Percentiles rank a stretch among this genome's conserved stretches.
These are phyloP conservation scores for Chelon auratus DNA, from an alignment of 2,797 vertebrate genomes.

Conservation along the genomic window DNA sequence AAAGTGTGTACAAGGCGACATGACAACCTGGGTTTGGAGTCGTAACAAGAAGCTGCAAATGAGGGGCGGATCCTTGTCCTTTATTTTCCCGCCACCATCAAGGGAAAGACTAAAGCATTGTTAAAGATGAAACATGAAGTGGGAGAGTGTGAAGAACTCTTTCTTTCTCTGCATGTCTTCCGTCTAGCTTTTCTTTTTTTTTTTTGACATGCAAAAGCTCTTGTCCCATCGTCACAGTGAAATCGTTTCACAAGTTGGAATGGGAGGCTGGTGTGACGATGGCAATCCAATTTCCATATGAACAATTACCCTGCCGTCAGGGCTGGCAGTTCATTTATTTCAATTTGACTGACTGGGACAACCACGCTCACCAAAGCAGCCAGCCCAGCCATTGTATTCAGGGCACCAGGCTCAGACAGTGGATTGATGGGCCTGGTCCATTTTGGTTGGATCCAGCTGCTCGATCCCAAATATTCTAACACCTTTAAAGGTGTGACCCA, in stretches of 20 bases:
- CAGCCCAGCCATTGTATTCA: constrained; percentile 71
- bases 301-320: constrained; percentile 85
- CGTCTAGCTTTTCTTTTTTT: constrained; percentile 19
- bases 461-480: constrained; percentile 72
- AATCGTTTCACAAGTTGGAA: constrained; percentile 71
- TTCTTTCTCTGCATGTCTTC: constrained; percentile 54
- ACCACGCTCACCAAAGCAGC: constrained; percentile 65
- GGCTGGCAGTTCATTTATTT: constrained; percentile 87
- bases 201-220: constrained; percentile 57
- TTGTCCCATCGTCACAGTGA: constrained; percentile 57
- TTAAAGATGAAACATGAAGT: constrained; percentile 66
- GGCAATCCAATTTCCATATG: constrained; percentile 85
- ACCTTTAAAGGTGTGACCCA: constrained; percentile 69
- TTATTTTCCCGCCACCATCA: constrained; percentile 41
- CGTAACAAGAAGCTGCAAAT: constrained; percentile 52
- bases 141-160: constrained; percentile 51
- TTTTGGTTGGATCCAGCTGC: constrained; percentile 69
- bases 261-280: constrained; percentile 73
- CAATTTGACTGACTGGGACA: constrained; percentile 83
- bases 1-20: constrained; percentile 58
- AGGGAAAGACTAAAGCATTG: constrained; percentile 48
- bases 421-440: constrained; percentile 59
- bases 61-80: constrained; percentile 43
- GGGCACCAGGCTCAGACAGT: constrained; percentile 49
- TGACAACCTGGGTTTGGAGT: constrained; percentile 58